Conservation (phyloP, 2,888 invertebrate species). For the Agrypnus murinus region DNA sequence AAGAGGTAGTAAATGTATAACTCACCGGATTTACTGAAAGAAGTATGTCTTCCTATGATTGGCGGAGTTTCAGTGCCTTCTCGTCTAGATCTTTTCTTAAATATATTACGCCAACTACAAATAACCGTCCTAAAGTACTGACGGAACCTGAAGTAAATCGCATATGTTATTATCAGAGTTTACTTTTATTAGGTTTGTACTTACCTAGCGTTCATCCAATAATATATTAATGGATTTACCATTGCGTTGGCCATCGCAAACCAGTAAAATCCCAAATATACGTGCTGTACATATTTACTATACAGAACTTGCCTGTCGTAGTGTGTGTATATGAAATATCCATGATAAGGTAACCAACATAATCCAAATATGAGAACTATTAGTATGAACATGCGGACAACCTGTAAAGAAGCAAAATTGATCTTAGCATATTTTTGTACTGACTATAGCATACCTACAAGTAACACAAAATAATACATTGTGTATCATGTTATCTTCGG, state of each 20-base stretch:
- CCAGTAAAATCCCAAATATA: constrained; percentile 91
- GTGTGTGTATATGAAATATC: constrained; percentile 89
- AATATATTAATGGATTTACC: constrained; percentile 94
- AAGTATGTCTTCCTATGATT: constrained; percentile 41
- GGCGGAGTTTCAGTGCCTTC: constrained; percentile 45
- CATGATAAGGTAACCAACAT: constrained; percentile 93
- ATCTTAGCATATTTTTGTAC: neutral
- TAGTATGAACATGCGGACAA: constrained; percentile 92
- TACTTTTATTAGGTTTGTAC: constrained; percentile 54
- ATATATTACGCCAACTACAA: constrained; percentile 73
- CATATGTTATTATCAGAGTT: neutral
- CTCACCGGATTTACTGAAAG: constrained; percentile 42
- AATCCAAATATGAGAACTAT: constrained; percentile 90
- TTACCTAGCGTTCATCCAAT: constrained; percentile 94
- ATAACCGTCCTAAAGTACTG: constrained; percentile 82
- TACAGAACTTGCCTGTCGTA: constrained; percentile 80
- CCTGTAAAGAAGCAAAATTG: constrained; percentile 73
- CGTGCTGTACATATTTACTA: constrained; percentile 85
- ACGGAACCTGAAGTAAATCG: constrained; percentile 75
- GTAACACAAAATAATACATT: no score
- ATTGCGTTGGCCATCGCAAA: constrained; percentile 95
- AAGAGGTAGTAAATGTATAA: neutral
- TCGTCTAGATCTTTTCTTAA: constrained; percentile 34
- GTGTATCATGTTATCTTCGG: no score
- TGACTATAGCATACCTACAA: no score